These are phyloP conservation scores for Proteles cristata DNA, from an alignment of 2,113 vertebrate genomes.

Conservation along the genomic window DNA sequence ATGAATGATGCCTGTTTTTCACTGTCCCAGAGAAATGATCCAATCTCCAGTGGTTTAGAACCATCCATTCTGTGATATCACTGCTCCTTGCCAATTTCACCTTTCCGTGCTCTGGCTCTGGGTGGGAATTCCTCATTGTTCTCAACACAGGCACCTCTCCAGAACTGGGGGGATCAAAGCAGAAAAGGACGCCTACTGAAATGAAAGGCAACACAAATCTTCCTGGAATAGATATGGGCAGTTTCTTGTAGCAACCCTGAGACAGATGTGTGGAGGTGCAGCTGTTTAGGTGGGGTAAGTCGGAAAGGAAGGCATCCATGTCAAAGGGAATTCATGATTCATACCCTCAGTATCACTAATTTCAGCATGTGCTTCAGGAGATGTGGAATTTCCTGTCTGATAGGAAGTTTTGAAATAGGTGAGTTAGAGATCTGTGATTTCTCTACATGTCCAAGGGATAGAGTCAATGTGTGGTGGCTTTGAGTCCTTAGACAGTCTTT, in stretches of 20 bases:
- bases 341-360: background rate
- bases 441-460: background rate
- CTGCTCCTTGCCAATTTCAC: background rate
- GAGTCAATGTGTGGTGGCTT: background rate
- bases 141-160: background rate
- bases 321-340: background rate
- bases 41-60: background rate
- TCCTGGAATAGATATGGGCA: background rate
- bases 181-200: background rate
- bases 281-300: background rate
- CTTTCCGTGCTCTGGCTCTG: background rate
- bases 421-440: background rate
- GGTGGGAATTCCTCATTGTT: background rate
- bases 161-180: background rate
- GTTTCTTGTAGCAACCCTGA: background rate
- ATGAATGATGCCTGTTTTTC: background rate
- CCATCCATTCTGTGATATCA: background rate
- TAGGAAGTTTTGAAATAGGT: slow-evolving; percentile 16
- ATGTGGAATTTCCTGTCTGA: background rate
- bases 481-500: background rate
- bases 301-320: background rate
- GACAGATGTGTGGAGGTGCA: background rate
- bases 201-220: background rate
- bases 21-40: background rate
- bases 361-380: background rate